Base-by-base conservation (phyloP, 2,113 vertebrate genomes). In the Podocnemis expansa region DNA sequence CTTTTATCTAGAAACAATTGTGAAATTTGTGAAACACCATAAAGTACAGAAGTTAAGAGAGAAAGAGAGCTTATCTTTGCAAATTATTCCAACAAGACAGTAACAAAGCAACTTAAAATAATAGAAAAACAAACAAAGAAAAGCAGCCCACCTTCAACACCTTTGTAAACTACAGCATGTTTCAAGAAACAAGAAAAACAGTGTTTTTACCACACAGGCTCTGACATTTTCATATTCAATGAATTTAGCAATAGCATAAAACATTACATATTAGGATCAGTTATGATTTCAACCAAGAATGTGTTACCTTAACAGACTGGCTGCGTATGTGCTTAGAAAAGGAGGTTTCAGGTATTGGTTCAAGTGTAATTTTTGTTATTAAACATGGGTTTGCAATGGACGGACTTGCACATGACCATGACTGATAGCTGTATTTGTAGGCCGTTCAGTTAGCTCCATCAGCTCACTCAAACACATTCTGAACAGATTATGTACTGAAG, bases 401-500 rank as follows among this genome's bases (percentile, higher is more conserved):
- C 98, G 97, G 98, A 98, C 97, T 98, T 98, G 97, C 98, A 98
- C 98, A 96, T 95, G 98, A 97, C 94, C 93, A 94, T 98, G 97
- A 97, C 93, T 96, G 97, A 98, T 94, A 91, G 97, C 97, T 97
- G 95, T 83, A 93, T 89, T 93, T 95, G 58, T 93, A 95, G 92
- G 97, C 96, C 87, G 34, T 97, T 98, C 97, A 97, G 98, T 98
- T 98, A 98, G 98, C 97, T 98, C 97, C 98, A 97, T 98, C 98
- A 98, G 98, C 98, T 98, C 98, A 98, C 98, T 98, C 98, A 98
- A 98, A 99, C 98, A 98, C 98, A 98, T 98, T 98, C 98, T 98
- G 98, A 99, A 99, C 98, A 99, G 98, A 98, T 99, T 98, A 99
- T 98, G 98, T 98, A 98, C 98, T 98, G 97, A 96, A 98, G 98